These are phyloP conservation scores for Rhagium mordax DNA, from an alignment of 2,888 invertebrate species.

Conservation along the genomic window DNA sequence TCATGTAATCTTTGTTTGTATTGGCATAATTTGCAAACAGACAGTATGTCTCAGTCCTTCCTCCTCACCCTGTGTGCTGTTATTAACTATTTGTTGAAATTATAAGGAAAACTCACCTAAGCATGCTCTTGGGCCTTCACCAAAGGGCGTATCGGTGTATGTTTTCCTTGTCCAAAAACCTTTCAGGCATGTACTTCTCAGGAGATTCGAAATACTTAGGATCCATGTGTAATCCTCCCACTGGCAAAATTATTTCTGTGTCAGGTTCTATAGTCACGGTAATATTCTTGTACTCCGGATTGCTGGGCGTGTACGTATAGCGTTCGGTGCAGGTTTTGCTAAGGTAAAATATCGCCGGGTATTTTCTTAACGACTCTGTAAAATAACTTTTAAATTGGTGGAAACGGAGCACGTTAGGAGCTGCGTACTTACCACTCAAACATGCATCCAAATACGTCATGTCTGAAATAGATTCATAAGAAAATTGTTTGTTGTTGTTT, in stretches of 20 bases:
- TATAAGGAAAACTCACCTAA: conserved; percentile 61
- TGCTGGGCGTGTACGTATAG: conserved; percentile 51
- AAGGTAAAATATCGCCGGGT: conserved; percentile 42
- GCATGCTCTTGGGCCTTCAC: too few species aligned
- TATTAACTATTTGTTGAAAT: too few species aligned
- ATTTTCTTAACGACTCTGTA: conserved; percentile 43
- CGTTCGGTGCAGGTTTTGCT: conserved; percentile 55
- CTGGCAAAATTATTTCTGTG: conserved; percentile 61
- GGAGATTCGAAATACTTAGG: conserved; percentile 66
- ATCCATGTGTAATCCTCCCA: conserved; percentile 64
- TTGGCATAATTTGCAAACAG: too few species aligned
- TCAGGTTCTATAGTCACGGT: conserved; percentile 59
- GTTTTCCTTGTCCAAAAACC: conserved; percentile 61
- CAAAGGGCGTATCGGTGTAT: conserved; percentile 56
- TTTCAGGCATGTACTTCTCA: conserved; percentile 66
- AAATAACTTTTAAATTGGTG: background rate
- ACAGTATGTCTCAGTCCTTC: too few species aligned
- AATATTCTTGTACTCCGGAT: conserved; percentile 46
- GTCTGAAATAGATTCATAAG: conserved; percentile 70
- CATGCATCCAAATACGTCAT: conserved; percentile 72
- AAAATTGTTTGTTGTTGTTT: conserved; percentile 65
- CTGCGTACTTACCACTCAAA: conserved; percentile 64
- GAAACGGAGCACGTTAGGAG: background rate
- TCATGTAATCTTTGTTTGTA: too few species aligned
- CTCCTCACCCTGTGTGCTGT: too few species aligned